Percentiles rank a stretch among this genome's conserved stretches.
These are phyloP conservation scores for Gonocerus acuteangulatus DNA, from an alignment of 2,888 invertebrate genomes.

Conservation along the genomic window DNA sequence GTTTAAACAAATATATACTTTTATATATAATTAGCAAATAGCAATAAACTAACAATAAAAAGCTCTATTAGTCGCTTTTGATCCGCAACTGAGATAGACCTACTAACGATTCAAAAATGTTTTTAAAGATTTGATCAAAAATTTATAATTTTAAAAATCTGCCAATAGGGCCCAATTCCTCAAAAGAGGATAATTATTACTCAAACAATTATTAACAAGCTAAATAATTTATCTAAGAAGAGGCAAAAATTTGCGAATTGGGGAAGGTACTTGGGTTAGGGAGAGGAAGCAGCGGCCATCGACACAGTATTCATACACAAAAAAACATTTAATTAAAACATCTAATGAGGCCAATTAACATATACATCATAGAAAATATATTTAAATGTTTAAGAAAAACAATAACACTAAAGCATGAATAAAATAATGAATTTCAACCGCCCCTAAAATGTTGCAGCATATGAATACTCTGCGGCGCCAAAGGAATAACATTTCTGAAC, in stretches of 20 bases:
- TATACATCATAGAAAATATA: not conserved
- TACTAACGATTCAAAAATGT: conserved; percentile 21
- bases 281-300: not conserved
- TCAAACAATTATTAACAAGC: conserved; percentile 24
- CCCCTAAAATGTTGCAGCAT: not conserved
- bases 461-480: not conserved
- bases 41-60: conserved; percentile 27
- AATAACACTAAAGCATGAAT: not conserved
- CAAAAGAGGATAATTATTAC: conserved; percentile 4
- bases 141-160: conserved; percentile 7
- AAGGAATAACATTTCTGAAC: not conserved
- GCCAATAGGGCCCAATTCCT: conserved; percentile 9
- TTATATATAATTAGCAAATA: conserved; percentile 26
- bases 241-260: not conserved
- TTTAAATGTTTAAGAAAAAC: not conserved
- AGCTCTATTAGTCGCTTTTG: conserved; percentile 19
- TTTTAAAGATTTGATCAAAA: conserved; percentile 10
- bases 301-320: not conserved
- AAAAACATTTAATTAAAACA: not conserved
- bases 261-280: conserved; percentile 1
- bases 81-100: conserved; percentile 17
- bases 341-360: not conserved
- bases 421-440: no score
- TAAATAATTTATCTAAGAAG: conserved; percentile 25
- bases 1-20: conserved; percentile 33